phyloP scores from a whole-genome alignment of 2,113 vertebrate species.

The Corythoichthys haematopterus region DNA sequence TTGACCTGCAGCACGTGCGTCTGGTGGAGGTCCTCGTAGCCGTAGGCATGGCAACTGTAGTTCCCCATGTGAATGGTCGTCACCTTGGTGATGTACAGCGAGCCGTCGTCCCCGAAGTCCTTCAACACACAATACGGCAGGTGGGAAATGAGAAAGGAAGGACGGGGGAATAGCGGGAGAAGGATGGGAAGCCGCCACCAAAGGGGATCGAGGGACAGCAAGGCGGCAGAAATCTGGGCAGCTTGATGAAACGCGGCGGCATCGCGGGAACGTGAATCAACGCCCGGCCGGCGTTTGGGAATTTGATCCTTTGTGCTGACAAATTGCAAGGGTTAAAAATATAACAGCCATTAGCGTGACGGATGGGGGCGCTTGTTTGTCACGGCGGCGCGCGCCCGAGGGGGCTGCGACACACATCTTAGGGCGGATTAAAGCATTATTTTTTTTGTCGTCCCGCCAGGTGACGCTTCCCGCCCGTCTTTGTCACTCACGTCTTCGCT shows the following conservation, averaged over 20 bases:
- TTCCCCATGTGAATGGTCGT: conserved; percentile 97
- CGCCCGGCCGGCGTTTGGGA: conserved; percentile 51
- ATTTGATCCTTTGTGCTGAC: conserved; percentile 65
- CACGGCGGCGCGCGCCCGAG: conserved; percentile 61
- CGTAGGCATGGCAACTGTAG: conserved; percentile 92
- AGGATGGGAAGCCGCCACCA: conserved; percentile 31
- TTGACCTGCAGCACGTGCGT: conserved; percentile 99
- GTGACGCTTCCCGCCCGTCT: conserved; percentile 14
- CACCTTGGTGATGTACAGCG: conserved; percentile 97
- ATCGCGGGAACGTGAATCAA: conserved; percentile 65
- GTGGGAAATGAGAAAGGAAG: conserved; percentile 17
- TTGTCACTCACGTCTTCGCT: not conserved
- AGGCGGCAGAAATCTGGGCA: conserved; percentile 20
- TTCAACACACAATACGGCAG: conserved; percentile 51
- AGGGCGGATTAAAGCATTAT: conserved; percentile 70
- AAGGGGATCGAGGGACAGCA: conserved; percentile 19
- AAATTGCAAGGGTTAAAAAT: conserved; percentile 79
- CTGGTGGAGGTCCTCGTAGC: conserved; percentile 90
- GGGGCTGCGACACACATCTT: conserved; percentile 54
- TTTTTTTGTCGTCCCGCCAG: conserved; percentile 56
- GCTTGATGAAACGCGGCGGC: conserved; percentile 35
- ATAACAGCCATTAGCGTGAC: conserved; percentile 75
- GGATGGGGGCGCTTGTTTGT: conserved; percentile 66
- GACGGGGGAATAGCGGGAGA: conserved; percentile 21
- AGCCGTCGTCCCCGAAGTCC: conserved; percentile 95